Conservation (phyloP, 1,140 invertebrate genomes). For the Cardiocondyla obscurior region DNA sequence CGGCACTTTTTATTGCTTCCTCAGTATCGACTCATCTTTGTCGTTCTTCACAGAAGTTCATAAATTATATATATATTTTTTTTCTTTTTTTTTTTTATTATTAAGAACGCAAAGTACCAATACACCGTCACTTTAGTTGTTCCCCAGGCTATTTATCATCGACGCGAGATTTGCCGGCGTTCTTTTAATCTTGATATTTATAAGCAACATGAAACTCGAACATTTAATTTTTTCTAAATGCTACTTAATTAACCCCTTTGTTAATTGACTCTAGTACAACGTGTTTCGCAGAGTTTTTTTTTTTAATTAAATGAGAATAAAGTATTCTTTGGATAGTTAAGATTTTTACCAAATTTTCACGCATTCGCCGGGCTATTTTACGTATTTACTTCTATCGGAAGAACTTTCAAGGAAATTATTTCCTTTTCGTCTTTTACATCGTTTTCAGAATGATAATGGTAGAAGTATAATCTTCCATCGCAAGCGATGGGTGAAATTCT, state of each 20-base stretch:
- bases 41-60: background rate
- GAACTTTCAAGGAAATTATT: background rate
- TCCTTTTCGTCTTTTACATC: background rate
- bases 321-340: background rate
- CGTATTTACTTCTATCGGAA: background rate
- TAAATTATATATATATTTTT: conserved; percentile 17
- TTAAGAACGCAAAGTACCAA: background rate
- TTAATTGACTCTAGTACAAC: background rate
- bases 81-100: too few relatives aligned
- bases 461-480: background rate
- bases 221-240: background rate
- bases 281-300: too few relatives aligned
- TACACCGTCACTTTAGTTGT: background rate
- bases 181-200: background rate
- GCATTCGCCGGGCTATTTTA: background rate
- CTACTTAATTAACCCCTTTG: background rate
- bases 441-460: background rate
- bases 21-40: conserved; percentile 3
- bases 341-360: background rate
- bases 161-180: background rate
- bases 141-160: background rate
- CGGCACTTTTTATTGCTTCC: conserved; percentile 36
- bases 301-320: background rate
- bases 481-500: conserved; percentile 1
- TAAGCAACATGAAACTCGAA: background rate